phyloP scores from a whole-genome alignment of 2,797 vertebrate genomes.

The Novumbra hubbsi region DNA sequence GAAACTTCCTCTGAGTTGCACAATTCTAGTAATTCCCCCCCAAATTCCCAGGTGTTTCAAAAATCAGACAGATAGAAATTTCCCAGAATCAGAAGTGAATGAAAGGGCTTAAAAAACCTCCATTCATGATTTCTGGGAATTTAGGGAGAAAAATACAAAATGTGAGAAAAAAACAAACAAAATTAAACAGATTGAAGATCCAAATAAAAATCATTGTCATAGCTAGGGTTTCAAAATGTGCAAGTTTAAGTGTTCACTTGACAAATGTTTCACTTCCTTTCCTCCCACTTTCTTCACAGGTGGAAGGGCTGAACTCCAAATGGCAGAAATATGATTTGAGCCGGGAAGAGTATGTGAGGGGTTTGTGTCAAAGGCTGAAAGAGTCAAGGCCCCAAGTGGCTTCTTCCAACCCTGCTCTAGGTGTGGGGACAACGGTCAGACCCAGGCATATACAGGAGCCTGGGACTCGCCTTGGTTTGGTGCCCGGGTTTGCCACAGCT shows the following conservation, averaged over 20 bases:
- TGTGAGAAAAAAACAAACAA: neutral
- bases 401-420: conserved; percentile 9
- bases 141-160: too few species aligned
- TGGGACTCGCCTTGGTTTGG: neutral
- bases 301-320: conserved; percentile 87
- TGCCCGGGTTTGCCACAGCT: conserved; percentile 18
- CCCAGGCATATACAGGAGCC: conserved; percentile 35
- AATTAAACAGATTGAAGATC: neutral
- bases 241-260: neutral
- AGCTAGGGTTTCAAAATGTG: neutral
- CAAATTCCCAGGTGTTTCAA: too few species aligned
- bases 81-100: too few species aligned
- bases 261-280: neutral
- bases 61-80: too few species aligned
- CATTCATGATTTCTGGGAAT: too few species aligned
- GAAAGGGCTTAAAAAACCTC: too few species aligned
- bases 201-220: neutral
- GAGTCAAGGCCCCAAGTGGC: conserved; percentile 52
- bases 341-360: conserved; percentile 86
- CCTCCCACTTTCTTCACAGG: conserved; percentile 62
- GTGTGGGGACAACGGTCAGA: conserved; percentile 16
- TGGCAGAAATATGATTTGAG: conserved; percentile 94
- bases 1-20: neutral
- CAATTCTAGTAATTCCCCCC: too few species aligned
- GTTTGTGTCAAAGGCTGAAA: conserved; percentile 79